phyloP scores from a whole-genome alignment of 2,113 vertebrate species.

The Phrynocephalus versicolor region DNA sequence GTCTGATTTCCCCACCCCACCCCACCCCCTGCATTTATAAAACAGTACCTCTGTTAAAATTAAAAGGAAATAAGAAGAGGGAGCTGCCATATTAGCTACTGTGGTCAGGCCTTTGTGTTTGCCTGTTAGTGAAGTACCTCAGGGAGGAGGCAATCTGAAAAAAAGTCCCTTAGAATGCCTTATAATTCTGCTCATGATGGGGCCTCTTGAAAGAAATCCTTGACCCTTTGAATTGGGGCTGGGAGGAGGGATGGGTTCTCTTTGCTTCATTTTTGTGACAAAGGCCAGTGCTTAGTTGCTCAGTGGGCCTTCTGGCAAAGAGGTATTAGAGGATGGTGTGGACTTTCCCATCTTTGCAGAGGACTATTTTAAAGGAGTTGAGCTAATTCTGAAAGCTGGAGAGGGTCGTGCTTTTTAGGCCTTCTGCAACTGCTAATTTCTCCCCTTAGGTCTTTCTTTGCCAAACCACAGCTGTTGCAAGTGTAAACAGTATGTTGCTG shows the following conservation, averaged over 20 bases:
- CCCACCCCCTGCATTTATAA: background rate
- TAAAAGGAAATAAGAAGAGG: background rate
- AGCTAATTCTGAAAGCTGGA: background rate
- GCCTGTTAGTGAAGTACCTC: background rate
- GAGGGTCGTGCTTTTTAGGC: background rate
- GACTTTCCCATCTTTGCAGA: background rate
- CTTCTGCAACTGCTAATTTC: background rate
- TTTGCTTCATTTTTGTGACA: background rate
- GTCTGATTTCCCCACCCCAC: too few species aligned
- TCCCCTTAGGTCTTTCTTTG: background rate
- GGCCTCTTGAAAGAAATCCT: background rate
- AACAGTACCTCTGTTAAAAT: background rate
- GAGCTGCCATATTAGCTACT: background rate
- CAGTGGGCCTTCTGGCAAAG: background rate
- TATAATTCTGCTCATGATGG: background rate
- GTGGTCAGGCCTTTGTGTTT: background rate
- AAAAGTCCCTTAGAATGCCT: background rate
- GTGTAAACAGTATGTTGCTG: slow-evolving; percentile 5
- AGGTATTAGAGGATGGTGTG: background rate
- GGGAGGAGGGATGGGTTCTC: too few species aligned
- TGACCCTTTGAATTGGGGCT: background rate
- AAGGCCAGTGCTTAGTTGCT: background rate
- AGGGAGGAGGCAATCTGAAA: background rate
- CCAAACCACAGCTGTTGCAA: background rate
- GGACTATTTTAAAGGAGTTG: background rate